phyloP scores from a whole-genome alignment of 2,113 vertebrate genomes.

The Heliornis fulica region DNA sequence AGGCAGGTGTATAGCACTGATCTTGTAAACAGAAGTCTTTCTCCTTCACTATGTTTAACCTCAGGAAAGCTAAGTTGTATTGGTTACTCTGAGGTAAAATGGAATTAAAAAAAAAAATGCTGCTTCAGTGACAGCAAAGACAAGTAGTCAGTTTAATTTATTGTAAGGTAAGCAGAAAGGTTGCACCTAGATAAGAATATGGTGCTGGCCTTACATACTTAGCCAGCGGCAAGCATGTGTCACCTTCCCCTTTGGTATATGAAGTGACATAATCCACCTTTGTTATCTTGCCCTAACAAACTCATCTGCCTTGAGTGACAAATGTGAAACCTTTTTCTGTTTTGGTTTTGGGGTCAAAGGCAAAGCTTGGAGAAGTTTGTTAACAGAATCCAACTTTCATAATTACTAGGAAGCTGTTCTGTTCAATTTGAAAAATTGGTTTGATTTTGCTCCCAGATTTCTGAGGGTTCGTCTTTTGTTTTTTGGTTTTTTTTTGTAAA shows the following conservation, averaged over 20 bases:
- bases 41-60: background rate
- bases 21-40: background rate
- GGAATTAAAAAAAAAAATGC: background rate
- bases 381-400: background rate
- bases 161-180: background rate
- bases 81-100: background rate
- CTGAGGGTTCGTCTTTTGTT: background rate
- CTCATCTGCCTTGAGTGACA: background rate
- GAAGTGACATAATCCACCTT: background rate
- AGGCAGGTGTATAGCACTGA: background rate
- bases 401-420: background rate
- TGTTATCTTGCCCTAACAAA: background rate
- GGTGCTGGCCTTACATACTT: background rate
- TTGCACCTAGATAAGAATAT: background rate
- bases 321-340: background rate
- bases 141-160: constrained; percentile 10
- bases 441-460: background rate
- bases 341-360: background rate
- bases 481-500: background rate
- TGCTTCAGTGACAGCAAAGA: background rate
- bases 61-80: background rate
- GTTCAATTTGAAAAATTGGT: background rate
- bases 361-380: background rate
- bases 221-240: background rate
- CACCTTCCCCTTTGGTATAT: background rate